Evolutionary conservation across 2,888 invertebrate species (phyloP), one percentile per base, ranked within the genome.

Genomic region (Seira musarum): DNA sequence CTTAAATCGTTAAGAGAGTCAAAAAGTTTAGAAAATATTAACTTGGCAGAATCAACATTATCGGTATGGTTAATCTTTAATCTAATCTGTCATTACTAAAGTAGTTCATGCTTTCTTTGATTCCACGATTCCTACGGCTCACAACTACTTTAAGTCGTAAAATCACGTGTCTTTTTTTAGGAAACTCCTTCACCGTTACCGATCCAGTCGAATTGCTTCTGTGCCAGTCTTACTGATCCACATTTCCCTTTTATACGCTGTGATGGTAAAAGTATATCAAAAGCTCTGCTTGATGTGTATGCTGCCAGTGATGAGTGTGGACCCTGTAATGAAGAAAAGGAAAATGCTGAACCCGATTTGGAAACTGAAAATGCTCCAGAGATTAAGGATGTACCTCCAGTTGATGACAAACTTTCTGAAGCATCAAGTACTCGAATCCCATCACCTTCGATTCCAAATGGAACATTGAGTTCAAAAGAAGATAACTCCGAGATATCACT

Each of bases 221-320:
- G 80, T 66, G 77, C 83, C 24, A 85, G 85, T 68, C 60, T 95
- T 72, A 92, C 93, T 63, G 95, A 95, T 89, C 95, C 95, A 0
- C 91, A 91, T 80, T 94, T 93, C 90, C 95, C 95, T 0, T 92
- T 94, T 22, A 94, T 94, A 86, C 92, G 93, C 87, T 91, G 91
- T 80, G 93, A 94, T 84, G 95, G 95, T 0, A 91, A 93, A 66
- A 92, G 93, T 3, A 93, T 93, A 77, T 95, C 95, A 0, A 92
- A 92, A 83, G 92, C 92, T 5, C 89, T 95, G 0, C 94, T 93
- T 88, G 92, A 93, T 85, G 74, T 80, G 46, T 75, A 74, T 35
- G 72, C 76, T 25, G 82, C 70, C 5, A n/a, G 46, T 17, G 66
- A 77, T 66, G 72, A 74, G 13, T 30, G 68, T 19, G 40, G 53